Conservation (phyloP, 2,888 invertebrate genomes). For the Chymomyza amoena region DNA sequence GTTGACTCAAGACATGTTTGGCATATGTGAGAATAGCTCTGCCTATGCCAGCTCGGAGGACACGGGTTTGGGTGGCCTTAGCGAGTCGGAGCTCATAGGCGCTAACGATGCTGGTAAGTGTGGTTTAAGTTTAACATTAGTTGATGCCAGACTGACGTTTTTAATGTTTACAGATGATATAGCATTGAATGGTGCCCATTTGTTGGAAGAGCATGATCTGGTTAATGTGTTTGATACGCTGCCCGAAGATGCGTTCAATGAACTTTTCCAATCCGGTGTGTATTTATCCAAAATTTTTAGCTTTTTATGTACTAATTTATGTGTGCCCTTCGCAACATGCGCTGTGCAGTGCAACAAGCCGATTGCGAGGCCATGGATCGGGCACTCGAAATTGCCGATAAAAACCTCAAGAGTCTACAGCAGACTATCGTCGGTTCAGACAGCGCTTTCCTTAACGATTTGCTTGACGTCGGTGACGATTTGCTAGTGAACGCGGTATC, state of each 20-base stretch:
- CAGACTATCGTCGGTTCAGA: conserved; percentile 80
- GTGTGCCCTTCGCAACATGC: conserved; percentile 54
- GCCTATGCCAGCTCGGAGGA: conserved; percentile 84
- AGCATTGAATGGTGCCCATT: conserved; percentile 80
- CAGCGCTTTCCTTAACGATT: conserved; percentile 76
- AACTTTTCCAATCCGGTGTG: conserved; percentile 85
- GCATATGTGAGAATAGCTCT: conserved; percentile 82
- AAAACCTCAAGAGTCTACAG: conserved; percentile 85
- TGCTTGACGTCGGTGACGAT: conserved; percentile 77
- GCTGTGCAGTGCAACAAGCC: conserved; percentile 81
- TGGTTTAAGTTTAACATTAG: background rate
- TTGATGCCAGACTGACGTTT: background rate
- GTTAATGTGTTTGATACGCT: conserved; percentile 88
- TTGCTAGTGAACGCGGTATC: conserved; percentile 73
- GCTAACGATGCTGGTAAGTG: conserved; percentile 79
- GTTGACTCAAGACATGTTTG: conserved; percentile 76
- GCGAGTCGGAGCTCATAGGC: conserved; percentile 82
- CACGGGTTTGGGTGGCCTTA: conserved; percentile 81
- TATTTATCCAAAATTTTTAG: conserved; percentile 56
- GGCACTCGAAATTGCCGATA: conserved; percentile 88
- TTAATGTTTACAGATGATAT: conserved; percentile 79
- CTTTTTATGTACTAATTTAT: conserved; percentile 65
- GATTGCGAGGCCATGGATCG: conserved; percentile 94
- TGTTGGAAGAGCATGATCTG: conserved; percentile 87
- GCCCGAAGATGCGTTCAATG: conserved; percentile 90